phyloP scores from a whole-genome alignment of 92 coral and sea anemone genomes.

The Parazoanthus swiftii region DNA sequence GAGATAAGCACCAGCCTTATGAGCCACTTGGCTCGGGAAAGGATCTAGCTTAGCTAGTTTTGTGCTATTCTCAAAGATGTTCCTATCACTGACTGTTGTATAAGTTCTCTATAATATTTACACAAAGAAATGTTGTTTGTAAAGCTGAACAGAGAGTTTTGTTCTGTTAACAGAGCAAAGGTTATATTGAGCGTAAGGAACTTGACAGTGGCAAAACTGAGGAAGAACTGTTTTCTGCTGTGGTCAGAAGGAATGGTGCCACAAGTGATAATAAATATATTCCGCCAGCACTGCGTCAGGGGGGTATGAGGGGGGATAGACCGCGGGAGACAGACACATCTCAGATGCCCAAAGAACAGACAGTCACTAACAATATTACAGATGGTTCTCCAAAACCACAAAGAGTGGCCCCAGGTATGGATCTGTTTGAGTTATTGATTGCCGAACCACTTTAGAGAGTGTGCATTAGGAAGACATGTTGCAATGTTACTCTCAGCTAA shows the following conservation, averaged over 20 bases:
- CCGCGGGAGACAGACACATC: neutral
- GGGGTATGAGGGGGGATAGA: neutral
- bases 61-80: too few relatives aligned
- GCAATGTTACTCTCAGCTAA: too few relatives aligned
- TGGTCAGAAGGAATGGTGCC: too few relatives aligned
- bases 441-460: neutral
- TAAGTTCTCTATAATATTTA: too few relatives aligned
- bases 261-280: neutral
- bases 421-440: neutral
- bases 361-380: conserved; percentile 15
- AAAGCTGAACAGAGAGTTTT: neutral
- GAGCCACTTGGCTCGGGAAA: too few relatives aligned
- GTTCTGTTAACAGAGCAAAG: conserved; percentile 14
- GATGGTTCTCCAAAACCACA: conserved; percentile 27
- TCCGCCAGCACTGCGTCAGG: conserved; percentile 25
- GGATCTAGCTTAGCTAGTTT: too few relatives aligned
- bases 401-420: conserved; percentile 23
- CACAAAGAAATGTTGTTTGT: neutral
- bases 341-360: conserved; percentile 11
- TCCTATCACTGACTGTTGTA: too few relatives aligned
- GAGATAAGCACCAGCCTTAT: too few relatives aligned
- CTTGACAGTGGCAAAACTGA: conserved; percentile 9
- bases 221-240: too few relatives aligned
- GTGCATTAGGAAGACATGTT: neutral
- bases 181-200: conserved; percentile 10